phyloP scores from a whole-genome alignment of 2,797 vertebrate species.

The Phalloptychus januarius region DNA sequence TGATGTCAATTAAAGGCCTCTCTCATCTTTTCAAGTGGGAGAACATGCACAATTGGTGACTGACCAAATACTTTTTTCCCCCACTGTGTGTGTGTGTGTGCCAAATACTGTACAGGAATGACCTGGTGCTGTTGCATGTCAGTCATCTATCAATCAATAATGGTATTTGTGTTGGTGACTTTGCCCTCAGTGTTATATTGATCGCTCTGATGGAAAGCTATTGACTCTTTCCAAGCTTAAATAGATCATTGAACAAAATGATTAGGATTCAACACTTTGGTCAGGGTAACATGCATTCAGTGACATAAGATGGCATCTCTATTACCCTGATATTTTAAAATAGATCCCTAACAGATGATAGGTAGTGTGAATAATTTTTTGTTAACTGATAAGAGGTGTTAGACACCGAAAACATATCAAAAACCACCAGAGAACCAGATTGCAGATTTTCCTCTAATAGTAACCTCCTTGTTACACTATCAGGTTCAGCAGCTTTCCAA shows the following conservation, averaged over 20 bases:
- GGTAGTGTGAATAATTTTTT: neutral
- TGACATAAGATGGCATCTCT: neutral
- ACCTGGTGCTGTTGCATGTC: too few species aligned
- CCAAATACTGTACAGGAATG: too few species aligned
- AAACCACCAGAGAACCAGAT: neutral
- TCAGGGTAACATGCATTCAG: neutral
- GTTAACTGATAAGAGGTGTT: neutral
- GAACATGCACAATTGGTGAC: too few species aligned
- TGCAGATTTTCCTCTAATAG: neutral
- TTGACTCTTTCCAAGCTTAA: neutral
- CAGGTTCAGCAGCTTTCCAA: too few species aligned
- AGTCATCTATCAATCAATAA: neutral
- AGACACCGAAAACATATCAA: neutral
- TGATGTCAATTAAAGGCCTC: too few species aligned
- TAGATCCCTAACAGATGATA: neutral
- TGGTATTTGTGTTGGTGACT: conserved; percentile 5
- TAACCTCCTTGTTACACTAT: too few species aligned
- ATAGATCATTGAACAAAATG: neutral
- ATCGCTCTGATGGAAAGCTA: conserved; percentile 28
- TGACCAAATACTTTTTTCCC: too few species aligned
- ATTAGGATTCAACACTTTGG: neutral
- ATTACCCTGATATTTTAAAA: neutral
- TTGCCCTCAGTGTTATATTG: conserved; percentile 21
- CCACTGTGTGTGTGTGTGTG: too few species aligned
- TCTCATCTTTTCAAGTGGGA: too few species aligned